Evolutionary conservation across 2,888 invertebrate genomes (phyloP), one percentile per base, ranked within the genome.

Genomic region (Athalia cordata): DNA sequence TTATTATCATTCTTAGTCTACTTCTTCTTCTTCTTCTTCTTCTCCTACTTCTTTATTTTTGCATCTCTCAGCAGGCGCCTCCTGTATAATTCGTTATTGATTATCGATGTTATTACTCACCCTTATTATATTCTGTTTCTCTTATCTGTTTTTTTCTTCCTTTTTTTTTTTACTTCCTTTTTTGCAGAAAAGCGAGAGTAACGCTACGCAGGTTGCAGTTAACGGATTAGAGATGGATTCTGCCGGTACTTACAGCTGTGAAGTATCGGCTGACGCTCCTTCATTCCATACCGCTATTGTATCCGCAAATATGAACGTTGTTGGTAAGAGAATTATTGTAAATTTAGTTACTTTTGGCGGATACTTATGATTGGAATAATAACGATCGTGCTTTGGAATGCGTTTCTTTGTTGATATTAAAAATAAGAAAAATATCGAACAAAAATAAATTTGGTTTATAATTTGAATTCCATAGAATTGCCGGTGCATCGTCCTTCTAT

Each of bases 191-290:
- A 82, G 83, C 15, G 85, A 87, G 78, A 89, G 89, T 83, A 89
- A 90, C 81, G 88, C 89, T 67, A 89, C 89, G 45, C 89, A 88
- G 81, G 87, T 89, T 50, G 84, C 85, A 15, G 82, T 90, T 61
- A 85, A 82, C 68, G 85, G 87, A 79, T 82, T 90, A 79, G 86
- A 87, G 77, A 81, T 87, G 77, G 87, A 90, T 79, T 87, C 89
- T 43, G 86, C 88, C 29, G 89, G 88, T 45, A 81, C 78, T 50
- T 90, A 89, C 82, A 89, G 87, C 78, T 90, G 90, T 81, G 90
- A 90, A 81, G 89, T 90, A 76, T 89, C 90, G 47, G 89, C 86
- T 6, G 89, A 90, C 80, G 89, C 89, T 1, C 90, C 90, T 8
- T 89, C 89, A 50, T 90, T 90, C 80, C 88, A 90, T 81, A 90